A percentile compares a stretch with the other conserved stretches of the same genome.
These are phyloP conservation scores for Drosophila parvula DNA, from an alignment of 1,140 invertebrate genomes.

Conservation along the genomic window DNA sequence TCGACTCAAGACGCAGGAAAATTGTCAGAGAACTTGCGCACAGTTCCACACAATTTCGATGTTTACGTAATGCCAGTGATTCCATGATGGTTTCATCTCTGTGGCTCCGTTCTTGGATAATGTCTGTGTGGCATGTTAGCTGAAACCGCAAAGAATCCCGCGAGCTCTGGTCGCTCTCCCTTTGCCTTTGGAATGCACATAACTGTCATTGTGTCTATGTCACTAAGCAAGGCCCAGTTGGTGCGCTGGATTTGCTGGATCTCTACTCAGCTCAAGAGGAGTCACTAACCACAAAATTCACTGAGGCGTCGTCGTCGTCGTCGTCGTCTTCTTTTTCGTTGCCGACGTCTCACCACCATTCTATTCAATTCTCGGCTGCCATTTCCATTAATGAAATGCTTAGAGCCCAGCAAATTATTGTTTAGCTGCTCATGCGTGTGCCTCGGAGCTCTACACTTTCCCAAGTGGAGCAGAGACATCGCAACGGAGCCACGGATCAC, in stretches of 20 bases:
- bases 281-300: conserved; percentile 37
- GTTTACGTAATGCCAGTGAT: conserved; percentile 51
- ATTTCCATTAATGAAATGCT: conserved; percentile 53
- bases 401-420: conserved; percentile 55
- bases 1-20: conserved; percentile 73
- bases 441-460: conserved; percentile 5
- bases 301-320: conserved; percentile 1
- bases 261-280: conserved; percentile 2
- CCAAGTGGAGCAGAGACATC: conserved; percentile 15
- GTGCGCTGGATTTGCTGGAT: neutral
- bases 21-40: conserved; percentile 42
- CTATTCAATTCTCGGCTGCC: conserved; percentile 14
- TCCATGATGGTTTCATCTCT: conserved; percentile 11
- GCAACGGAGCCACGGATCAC: neutral
- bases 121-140: conserved; percentile 54
- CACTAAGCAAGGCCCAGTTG: conserved; percentile 45
- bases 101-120: conserved; percentile 12
- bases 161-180: neutral
- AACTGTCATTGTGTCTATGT: conserved; percentile 72
- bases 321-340: too few species aligned
- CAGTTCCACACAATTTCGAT: conserved; percentile 29
- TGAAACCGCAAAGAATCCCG: conserved; percentile 52
- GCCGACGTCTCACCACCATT: neutral
- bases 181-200: conserved; percentile 52
- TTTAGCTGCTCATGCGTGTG: conserved; percentile 53